Percentiles rank a stretch among this genome's conserved stretches.
Evolutionary conservation across 2,797 vertebrate genomes (phyloP).

Genomic region (Serranus cabrilla): DNA sequence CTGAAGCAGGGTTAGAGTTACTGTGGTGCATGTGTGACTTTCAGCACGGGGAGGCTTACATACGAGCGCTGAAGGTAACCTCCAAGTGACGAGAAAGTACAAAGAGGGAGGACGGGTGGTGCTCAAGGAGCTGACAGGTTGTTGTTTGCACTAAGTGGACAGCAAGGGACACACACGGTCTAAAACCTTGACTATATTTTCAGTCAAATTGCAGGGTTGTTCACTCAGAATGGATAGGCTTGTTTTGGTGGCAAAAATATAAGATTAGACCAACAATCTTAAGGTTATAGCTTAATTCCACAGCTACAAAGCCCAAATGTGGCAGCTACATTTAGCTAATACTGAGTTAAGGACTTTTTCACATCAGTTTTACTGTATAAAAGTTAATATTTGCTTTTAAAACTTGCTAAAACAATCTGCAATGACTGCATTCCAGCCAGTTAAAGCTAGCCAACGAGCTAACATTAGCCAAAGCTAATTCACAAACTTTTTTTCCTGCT

Average conservation of each 20-base stretch:
- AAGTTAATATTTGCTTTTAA: not conserved
- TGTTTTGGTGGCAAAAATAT: not conserved
- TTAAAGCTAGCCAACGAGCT: too few species aligned
- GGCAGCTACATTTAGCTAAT: not conserved
- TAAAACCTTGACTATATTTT: not conserved
- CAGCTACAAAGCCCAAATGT: not conserved
- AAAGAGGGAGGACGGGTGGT: conserved; percentile 7
- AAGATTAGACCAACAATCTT: not conserved
- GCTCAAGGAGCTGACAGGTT: conserved; percentile 35
- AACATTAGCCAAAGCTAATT: too few species aligned
- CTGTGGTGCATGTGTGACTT: conserved; percentile 36
- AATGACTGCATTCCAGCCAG: too few species aligned
- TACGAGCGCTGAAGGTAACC: conserved; percentile 52
- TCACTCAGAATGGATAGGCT: not conserved
- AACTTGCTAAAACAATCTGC: too few species aligned
- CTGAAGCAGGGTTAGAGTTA: conserved; percentile 52
- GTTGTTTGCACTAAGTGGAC: conserved; percentile 21
- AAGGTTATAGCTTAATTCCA: too few species aligned
- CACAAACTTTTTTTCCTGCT: not conserved
- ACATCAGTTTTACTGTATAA: not conserved
- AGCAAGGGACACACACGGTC: not conserved
- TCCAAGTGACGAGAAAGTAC: conserved; percentile 1
- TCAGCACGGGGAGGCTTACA: conserved; percentile 27
- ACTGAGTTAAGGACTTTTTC: too few species aligned
- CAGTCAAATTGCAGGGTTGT: not conserved